These are phyloP conservation scores for Ephestia elutella DNA, from an alignment of 1,140 invertebrate species.

Conservation along the genomic window DNA sequence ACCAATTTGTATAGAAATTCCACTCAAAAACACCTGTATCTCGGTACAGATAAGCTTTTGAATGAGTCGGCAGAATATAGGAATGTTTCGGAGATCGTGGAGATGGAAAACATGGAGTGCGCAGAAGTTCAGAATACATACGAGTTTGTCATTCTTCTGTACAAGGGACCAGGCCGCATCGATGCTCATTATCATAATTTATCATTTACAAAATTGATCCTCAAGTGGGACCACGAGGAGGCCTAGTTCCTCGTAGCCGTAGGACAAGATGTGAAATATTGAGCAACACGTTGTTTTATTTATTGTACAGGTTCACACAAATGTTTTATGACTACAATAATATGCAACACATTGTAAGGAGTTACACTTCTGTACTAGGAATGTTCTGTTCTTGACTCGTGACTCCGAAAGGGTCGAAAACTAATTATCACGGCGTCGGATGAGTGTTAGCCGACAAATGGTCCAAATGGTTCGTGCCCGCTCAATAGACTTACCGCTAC, in stretches of 20 bases:
- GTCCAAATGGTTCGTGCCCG: constrained; percentile 11
- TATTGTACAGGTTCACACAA: too few species aligned
- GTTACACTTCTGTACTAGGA: background rate
- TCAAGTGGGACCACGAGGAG: too few species aligned
- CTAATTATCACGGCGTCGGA: constrained; percentile 40
- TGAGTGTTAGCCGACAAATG: constrained; percentile 23
- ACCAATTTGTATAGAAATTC: constrained; percentile 42
- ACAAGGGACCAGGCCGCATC: too few species aligned
- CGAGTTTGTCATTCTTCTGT: too few species aligned
- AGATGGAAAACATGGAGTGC: background rate
- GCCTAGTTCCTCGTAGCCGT: too few species aligned
- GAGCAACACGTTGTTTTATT: too few species aligned
- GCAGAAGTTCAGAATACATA: too few species aligned
- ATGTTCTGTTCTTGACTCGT: constrained; percentile 26
- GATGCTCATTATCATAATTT: too few species aligned
- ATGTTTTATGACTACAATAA: too few species aligned
- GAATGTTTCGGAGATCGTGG: constrained; percentile 26
- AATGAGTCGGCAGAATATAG: constrained; percentile 44
- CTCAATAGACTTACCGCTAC: background rate
- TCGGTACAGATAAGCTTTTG: constrained; percentile 37
- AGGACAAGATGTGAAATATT: too few species aligned
- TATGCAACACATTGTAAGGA: too few species aligned
- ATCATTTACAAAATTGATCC: too few species aligned
- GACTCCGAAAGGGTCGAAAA: constrained; percentile 43
- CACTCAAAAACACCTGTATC: constrained; percentile 48